These are phyloP conservation scores for Piliocolobus tephrosceles DNA, from an alignment of 2,113 vertebrate species.

Conservation along the genomic window DNA sequence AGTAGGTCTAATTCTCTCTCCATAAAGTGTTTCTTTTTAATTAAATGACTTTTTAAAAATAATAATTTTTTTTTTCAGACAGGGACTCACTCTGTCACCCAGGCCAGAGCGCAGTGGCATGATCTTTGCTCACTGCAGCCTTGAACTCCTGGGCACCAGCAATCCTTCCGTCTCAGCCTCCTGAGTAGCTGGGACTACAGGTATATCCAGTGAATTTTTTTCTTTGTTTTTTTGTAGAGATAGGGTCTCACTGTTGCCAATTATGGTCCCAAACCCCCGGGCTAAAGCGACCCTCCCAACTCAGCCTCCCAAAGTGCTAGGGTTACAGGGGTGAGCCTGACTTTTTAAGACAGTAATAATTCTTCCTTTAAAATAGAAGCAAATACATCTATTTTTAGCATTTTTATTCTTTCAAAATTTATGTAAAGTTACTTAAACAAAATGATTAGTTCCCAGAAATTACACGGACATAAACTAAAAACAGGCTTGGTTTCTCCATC, in stretches of 20 bases:
- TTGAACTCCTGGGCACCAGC: neutral
- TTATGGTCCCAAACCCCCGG: neutral
- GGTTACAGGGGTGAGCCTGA: neutral
- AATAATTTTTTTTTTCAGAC: neutral
- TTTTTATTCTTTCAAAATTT: neutral
- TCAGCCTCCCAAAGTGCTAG: neutral
- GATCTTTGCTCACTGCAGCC: neutral
- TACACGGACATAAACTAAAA: neutral
- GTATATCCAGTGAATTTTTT: neutral
- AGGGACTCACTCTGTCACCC: neutral
- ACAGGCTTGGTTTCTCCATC: neutral
- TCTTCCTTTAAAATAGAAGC: neutral
- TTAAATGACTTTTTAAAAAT: neutral
- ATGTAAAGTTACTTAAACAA: neutral
- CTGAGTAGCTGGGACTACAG: neutral
- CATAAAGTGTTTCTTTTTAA: neutral
- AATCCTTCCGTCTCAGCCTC: neutral
- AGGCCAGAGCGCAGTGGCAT: neutral
- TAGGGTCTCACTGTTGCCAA: neutral
- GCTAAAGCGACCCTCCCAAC: neutral
- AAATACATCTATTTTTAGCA: neutral
- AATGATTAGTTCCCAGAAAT: neutral
- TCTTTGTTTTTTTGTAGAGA: neutral
- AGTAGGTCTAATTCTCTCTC: neutral
- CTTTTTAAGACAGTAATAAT: neutral